Base-by-base conservation (phyloP, 2,797 vertebrate species). In the Morelia viridis region DNA sequence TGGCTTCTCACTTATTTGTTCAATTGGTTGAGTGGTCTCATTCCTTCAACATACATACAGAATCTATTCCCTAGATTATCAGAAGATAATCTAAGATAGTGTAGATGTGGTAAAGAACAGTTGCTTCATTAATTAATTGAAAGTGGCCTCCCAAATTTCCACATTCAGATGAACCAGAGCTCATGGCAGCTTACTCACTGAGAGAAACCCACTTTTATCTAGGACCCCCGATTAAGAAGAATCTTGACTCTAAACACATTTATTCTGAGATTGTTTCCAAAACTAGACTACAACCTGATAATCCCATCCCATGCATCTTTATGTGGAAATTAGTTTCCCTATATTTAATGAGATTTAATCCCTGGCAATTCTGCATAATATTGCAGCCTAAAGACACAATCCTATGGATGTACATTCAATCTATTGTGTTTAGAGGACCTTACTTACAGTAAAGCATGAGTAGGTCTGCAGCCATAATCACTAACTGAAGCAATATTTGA, bases 401-500 rank as follows among this genome's bases (percentile, higher is more conserved):
- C 31, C n/a, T 12, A 62, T 35, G 19, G 31, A 62, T 71, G 88
- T 68, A 71, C 57, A 76, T 31, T 57, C n/a, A 35, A 53, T 57
- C 9, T 10, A 35, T 22, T 64, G 15, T 85, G 28, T 57, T 58
- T 31, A 56, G 13, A 56, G 28, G 68, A 84, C 83, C 19, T 91
- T 93, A 89, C 92, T 87, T 56, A 89, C 90, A 88, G 76, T 57
- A 89, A 71, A 19, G 24, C 9, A 9, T 58, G 22, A 28, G 28
- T 56, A 53, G 71, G 86, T 76, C 76, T 92, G 87, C 61, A 57
- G 62, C 22, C 9, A 17, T 60, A 84, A 50, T 60, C 26, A n/a
- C 24, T 46, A 35, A 87, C 24, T 87, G 64, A 89, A 83, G 90
- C 88, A 88, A 62, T 0, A 50, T 89, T 87, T 90, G 88, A 91